Base-by-base conservation (phyloP, 2,888 invertebrate species). In the Epinotia bilunana region DNA sequence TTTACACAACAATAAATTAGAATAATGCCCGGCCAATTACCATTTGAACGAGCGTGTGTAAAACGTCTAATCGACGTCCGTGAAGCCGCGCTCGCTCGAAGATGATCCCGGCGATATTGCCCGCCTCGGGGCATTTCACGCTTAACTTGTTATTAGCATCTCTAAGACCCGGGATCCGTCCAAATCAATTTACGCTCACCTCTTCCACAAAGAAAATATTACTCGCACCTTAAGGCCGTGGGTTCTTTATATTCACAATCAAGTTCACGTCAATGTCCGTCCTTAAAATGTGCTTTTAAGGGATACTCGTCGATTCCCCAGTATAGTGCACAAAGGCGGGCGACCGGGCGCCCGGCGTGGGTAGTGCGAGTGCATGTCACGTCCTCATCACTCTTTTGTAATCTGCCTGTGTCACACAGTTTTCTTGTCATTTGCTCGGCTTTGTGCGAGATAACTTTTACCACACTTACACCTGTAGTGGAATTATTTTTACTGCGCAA, bases 111-210 rank as follows among this genome's bases (percentile, higher is more conserved):
- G 71, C 78, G 80, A 80, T 81, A 82, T 81, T 80, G 79, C 79
- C 75, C 77, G 78, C 81, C 74, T 69, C 76, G 78, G 78, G 79
- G 77, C 68, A 76, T 80, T 81, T 82, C 78, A 80, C 82, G 83
- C 81, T 81, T 80, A 80, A 82, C 82, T 81, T 79, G 80, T 81
- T 86, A 84, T 86, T 81, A 82, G 79, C 80, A 79, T 82, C 81
- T 80, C 81, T 78, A 79, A 80, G 81, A 83, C 81, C 80, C 79
- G 81, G 81, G 80, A 85, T 83, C 82, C 80, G 83, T 86, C 83
- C 80, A 81, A 88, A 88, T 87, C 87, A 88, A 89, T 88, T 87
- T 84, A 85, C 81, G 80, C 83, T 84, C 82, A 81, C 83, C 81
- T 83, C 80, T 80, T 79, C 83, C 79, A 81, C 80, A 83, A 85